Evolutionary conservation across 2,113 vertebrate species (phyloP), one percentile per base, ranked within the genome.

Genomic region (Toxostoma redivivum): DNA sequence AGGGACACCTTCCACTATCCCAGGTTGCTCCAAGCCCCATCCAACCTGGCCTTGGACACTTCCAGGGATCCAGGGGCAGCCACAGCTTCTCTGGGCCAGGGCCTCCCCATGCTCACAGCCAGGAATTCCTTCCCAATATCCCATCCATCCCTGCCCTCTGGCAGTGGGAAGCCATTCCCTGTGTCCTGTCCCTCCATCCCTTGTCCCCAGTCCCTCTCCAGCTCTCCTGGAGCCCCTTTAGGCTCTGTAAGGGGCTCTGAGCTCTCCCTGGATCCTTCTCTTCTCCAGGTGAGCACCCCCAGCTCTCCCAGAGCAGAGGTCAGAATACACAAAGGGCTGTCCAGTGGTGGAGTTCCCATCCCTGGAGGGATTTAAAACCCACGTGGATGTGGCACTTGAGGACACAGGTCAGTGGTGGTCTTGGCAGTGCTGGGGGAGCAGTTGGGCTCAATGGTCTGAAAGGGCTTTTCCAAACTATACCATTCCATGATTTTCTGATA

Each of bases 21-120:
- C 58, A 64, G 11, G 9, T 0, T 22, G 66, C 0, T 72, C 66
- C 65, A 87, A 62, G 6, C 33, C 8, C 12, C 0, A 0, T 47
- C 64, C 74, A 88, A 0, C 20, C 48, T 35, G 40, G 16, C 13
- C 40, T 56, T 22, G 48, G 13, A 31, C 48, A 48, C 4, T 64
- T 1, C 57, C 66, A 88, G 17, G 48, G 40, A 71, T 62, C 33
- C 38, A 62, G 24, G 11, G 4, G 1, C 65, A 62, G 64, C 38
- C 73, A 70, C 47, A 78, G n/a, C n/a, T 79, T 17, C 65, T 40
- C 56, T 47, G n/a, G 56, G 15, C 56, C n/a, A 79, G 23, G 18
- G 19, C 12, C 20, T 21, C 28, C 0, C 4, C 65, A 38, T 23
- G 27, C 33, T 45, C 38, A 12, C 10, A 38, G 33, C 0, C 0